phyloP scores from a whole-genome alignment of 2,797 vertebrate species.

The Pagetopsis macropterus region DNA sequence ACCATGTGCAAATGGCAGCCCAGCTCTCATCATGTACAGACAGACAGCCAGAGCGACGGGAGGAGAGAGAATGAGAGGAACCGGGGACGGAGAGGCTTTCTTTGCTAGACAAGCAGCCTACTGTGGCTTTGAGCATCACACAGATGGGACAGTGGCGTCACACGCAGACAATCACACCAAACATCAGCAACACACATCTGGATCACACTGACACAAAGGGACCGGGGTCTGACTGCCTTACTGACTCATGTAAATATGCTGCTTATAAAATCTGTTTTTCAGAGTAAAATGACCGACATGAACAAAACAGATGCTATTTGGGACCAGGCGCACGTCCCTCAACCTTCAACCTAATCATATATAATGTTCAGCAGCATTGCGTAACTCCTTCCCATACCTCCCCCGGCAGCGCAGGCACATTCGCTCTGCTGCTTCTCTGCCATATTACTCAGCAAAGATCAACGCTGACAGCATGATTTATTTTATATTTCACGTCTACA shows the following conservation, averaged over 20 bases:
- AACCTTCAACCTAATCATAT: constrained; percentile 58
- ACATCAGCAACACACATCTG: constrained; percentile 66
- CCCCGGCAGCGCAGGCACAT: constrained; percentile 23
- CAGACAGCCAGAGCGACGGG: constrained; percentile 31
- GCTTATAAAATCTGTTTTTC: not conserved
- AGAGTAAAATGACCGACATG: not conserved
- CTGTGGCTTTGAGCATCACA: constrained; percentile 66
- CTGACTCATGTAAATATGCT: too few relatives aligned
- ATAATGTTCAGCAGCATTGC: constrained; percentile 44
- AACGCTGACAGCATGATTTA: not conserved
- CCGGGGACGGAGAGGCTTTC: constrained; percentile 57
- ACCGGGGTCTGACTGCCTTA: not conserved
- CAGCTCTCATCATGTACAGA: constrained; percentile 53
- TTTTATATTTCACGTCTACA: not conserved
- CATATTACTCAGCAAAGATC: not conserved
- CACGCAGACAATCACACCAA: constrained; percentile 55
- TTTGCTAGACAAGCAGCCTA: constrained; percentile 63
- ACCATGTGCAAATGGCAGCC: constrained; percentile 75
- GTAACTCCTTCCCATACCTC: constrained; percentile 58
- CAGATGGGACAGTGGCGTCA: constrained; percentile 57
- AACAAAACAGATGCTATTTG: constrained; percentile 33
- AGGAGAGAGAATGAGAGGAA: constrained; percentile 37
- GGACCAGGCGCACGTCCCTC: constrained; percentile 25
- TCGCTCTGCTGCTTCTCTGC: constrained; percentile 2
- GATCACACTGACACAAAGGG: constrained; percentile 24